Percentiles rank a stretch among this genome's conserved stretches.
Evolutionary conservation across 2,797 vertebrate species (phyloP).

Genomic region (Myotis planiceps): DNA sequence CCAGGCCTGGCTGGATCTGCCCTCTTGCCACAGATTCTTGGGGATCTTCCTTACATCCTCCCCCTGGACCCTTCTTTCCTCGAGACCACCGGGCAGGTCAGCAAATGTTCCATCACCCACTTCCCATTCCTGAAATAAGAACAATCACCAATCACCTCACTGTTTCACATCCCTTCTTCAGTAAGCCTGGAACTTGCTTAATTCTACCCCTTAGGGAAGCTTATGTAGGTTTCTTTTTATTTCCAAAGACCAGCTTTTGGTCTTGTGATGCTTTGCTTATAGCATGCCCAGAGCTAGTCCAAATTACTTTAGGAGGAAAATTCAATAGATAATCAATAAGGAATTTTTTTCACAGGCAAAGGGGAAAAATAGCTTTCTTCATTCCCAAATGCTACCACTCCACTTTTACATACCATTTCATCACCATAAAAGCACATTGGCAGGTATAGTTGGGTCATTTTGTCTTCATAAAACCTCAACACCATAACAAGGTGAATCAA

Average conservation of each 20-base stretch:
- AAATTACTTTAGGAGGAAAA: not conserved
- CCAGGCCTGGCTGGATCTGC: not conserved
- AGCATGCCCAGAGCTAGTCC: not conserved
- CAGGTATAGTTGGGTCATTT: not conserved
- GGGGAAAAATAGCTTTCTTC: not conserved
- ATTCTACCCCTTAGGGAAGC: not conserved
- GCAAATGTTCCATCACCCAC: not conserved
- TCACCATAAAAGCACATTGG: not conserved
- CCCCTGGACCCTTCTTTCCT: not conserved
- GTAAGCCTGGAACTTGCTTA: not conserved
- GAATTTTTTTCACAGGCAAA: not conserved
- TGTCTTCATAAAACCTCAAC: not conserved
- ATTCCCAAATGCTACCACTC: not conserved
- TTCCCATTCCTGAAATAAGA: not conserved
- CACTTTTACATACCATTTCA: not conserved
- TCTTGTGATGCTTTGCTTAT: not conserved
- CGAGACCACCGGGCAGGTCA: not conserved
- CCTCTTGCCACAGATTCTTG: not conserved
- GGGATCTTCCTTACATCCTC: not conserved
- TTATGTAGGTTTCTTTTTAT: not conserved
- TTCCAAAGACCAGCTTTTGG: not conserved
- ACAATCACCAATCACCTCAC: not conserved
- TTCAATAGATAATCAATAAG: conserved; percentile 16
- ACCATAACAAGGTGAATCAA: not conserved
- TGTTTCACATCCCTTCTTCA: not conserved